phyloP scores from a whole-genome alignment of 2,888 invertebrate species.

The Hydroisotoma schaefferi region DNA sequence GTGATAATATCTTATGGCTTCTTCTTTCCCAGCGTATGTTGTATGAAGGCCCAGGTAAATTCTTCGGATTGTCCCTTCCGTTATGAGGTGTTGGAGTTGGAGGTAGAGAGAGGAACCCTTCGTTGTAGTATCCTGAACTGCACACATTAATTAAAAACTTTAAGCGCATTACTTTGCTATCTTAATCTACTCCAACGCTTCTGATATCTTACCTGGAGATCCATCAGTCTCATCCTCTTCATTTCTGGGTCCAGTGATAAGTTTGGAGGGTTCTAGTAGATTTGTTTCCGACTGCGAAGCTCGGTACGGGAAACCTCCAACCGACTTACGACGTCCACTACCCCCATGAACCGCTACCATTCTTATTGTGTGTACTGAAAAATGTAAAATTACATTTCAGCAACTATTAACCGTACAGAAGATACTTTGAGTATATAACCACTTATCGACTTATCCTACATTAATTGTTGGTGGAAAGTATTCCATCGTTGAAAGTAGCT shows the following conservation, averaged over 20 bases:
- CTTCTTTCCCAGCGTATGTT: background rate
- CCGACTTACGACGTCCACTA: background rate
- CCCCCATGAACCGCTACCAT: slow-evolving; percentile 21
- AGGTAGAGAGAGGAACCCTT: slow-evolving; percentile 27
- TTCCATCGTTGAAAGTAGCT: too few species aligned
- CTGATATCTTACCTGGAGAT: slow-evolving; percentile 15
- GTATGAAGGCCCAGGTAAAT: background rate
- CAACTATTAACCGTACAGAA: too few species aligned
- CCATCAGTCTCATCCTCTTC: slow-evolving; percentile 9
- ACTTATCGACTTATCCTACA: too few species aligned
- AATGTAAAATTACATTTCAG: too few species aligned
- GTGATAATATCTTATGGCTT: slow-evolving; percentile 4
- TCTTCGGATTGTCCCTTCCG: slow-evolving; percentile 9
- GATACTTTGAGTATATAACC: too few species aligned
- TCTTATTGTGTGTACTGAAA: too few species aligned
- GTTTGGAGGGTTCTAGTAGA: slow-evolving; percentile 4
- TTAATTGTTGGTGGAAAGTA: too few species aligned
- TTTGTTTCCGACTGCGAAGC: slow-evolving; percentile 20
- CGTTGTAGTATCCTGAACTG: slow-evolving; percentile 2
- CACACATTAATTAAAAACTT: background rate
- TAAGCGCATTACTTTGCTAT: background rate
- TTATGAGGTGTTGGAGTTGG: slow-evolving; percentile 18
- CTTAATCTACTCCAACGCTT: background rate
- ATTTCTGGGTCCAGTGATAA: slow-evolving; percentile 19
- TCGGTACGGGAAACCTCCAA: slow-evolving; percentile 7